These are phyloP conservation scores for Agapostemon virescens DNA, from an alignment of 2,888 invertebrate species.

Conservation along the genomic window DNA sequence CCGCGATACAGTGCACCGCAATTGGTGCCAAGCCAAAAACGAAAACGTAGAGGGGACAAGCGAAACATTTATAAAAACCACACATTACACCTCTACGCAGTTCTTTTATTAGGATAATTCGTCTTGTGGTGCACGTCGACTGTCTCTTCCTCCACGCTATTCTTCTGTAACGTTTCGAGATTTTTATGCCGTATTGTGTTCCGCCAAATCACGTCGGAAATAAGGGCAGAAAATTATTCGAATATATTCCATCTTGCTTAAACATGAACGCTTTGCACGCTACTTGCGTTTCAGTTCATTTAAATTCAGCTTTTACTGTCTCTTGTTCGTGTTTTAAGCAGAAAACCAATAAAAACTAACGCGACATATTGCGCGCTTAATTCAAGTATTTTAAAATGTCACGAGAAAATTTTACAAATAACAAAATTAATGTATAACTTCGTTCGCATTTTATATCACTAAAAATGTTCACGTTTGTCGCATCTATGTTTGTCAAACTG, in stretches of 20 bases:
- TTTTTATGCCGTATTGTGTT: conserved; percentile 42
- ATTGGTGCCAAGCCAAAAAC: conserved; percentile 74
- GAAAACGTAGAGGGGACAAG: conserved; percentile 72
- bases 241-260: conserved; percentile 2
- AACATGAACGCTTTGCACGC: neutral
- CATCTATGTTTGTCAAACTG: no score
- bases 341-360: neutral
- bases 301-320: neutral
- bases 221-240: neutral
- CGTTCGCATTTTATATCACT: no score
- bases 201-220: neutral
- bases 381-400: neutral
- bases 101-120: conserved; percentile 73
- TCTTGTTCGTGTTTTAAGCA: neutral
- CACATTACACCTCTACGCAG: conserved; percentile 67
- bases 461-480: no score
- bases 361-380: neutral
- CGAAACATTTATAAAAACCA: conserved; percentile 75
- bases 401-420: no score
- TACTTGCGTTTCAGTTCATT: neutral
- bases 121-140: conserved; percentile 62
- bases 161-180: conserved; percentile 40
- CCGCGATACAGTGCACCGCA: conserved; percentile 52
- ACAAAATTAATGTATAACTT: no score
- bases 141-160: conserved; percentile 40